phyloP scores from a whole-genome alignment of 2,113 vertebrate genomes.

The Nettapus auritus region DNA sequence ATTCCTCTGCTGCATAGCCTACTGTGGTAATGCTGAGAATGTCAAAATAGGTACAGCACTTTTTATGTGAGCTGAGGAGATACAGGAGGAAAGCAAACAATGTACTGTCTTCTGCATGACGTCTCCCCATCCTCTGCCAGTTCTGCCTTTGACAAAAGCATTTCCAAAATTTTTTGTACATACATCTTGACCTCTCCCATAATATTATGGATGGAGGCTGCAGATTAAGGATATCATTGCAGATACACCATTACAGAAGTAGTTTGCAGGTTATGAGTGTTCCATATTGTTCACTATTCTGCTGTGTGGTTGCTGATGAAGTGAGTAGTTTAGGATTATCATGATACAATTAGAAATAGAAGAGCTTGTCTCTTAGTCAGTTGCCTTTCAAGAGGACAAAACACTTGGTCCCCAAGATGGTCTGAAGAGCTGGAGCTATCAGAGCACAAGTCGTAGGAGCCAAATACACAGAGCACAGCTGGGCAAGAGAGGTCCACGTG shows the following conservation, averaged over 20 bases:
- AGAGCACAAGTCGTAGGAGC: neutral
- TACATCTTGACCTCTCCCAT: neutral
- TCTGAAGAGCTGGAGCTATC: neutral
- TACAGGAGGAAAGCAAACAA: neutral
- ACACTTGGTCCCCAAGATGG: neutral
- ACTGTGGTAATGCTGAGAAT: neutral
- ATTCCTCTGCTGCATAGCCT: neutral
- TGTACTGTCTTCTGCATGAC: neutral
- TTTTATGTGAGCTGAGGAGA: rapidly evolving
- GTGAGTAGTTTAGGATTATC: neutral
- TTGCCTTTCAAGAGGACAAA: neutral
- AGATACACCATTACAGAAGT: neutral
- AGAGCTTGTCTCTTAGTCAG: neutral
- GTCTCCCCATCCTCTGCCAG: neutral
- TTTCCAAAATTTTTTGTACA: neutral
- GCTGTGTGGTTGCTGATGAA: neutral
- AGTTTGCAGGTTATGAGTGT: neutral
- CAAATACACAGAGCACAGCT: neutral
- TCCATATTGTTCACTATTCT: neutral
- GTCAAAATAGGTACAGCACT: neutral
- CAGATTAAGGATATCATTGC: neutral
- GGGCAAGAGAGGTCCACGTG: neutral
- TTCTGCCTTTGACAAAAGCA: neutral
- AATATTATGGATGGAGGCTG: neutral
- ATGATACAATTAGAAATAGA: neutral